A percentile compares a stretch with the other conserved stretches of the same genome.
Evolutionary conservation across 2,888 invertebrate genomes (phyloP).

Genomic region (Drosophila putrida): DNA sequence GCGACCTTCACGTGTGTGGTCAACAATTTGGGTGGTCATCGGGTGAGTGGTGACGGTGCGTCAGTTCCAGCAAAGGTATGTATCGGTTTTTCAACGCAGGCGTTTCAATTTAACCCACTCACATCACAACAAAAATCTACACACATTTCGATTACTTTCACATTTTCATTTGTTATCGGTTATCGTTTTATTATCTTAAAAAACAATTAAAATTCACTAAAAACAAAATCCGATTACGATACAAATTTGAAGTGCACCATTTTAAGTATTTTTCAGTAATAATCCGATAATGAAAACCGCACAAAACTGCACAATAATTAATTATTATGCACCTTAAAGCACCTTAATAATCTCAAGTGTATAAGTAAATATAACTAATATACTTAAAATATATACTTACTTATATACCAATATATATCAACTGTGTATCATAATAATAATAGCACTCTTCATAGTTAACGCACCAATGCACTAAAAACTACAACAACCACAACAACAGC

Average conservation of each 20-base stretch:
- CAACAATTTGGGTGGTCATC: conserved; percentile 91
- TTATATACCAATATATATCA: conserved; percentile 17
- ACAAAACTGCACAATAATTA: conserved; percentile 61
- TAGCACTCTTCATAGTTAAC: conserved; percentile 66
- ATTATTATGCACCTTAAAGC: conserved; percentile 58
- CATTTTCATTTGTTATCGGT: conserved; percentile 16
- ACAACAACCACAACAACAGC: background rate
- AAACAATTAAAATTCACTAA: too few species aligned
- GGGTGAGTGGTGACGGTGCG: conserved; percentile 94
- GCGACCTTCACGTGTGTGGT: conserved; percentile 92
- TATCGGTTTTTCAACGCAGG: conserved; percentile 87
- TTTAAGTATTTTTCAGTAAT: conserved; percentile 26
- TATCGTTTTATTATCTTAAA: conserved; percentile 6
- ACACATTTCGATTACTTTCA: conserved; percentile 2
- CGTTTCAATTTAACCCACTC: conserved; percentile 57
- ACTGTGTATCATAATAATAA: conserved; percentile 47
- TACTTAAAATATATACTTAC: conserved; percentile 30
- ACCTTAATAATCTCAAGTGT: conserved; percentile 28
- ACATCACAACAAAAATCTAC: background rate
- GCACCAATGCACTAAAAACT: conserved; percentile 49
- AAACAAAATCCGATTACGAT: background rate
- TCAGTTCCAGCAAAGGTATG: conserved; percentile 94
- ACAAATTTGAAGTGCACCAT: conserved; percentile 65
- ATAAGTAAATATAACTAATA: conserved; percentile 37
- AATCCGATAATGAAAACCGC: conserved; percentile 29